A percentile compares a stretch with the other conserved stretches of the same genome.
Evolutionary conservation across 2,888 invertebrate species (phyloP).

Genomic region (Zeuzera pyrina): DNA sequence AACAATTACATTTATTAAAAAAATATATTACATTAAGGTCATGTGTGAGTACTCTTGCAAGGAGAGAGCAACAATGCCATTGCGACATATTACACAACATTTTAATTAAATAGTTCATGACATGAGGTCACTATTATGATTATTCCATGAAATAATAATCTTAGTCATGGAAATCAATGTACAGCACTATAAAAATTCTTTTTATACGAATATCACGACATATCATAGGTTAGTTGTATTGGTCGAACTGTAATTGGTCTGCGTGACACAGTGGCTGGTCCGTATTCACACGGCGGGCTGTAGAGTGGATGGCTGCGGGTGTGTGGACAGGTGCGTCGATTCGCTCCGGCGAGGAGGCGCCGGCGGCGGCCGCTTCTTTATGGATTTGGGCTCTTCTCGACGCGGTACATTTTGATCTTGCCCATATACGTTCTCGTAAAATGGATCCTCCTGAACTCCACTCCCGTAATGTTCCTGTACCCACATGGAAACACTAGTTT

Average conservation of each 20-base stretch:
- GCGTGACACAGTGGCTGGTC: not conserved
- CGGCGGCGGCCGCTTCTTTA: constrained; percentile 86
- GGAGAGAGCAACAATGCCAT: too few species aligned
- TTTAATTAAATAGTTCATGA: not conserved
- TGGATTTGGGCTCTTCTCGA: constrained; percentile 47
- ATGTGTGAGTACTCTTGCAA: too few species aligned
- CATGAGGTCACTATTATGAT: not conserved
- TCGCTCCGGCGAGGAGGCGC: constrained; percentile 93
- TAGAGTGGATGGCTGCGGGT: constrained; percentile 28
- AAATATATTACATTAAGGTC: too few species aligned
- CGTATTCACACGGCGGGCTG: constrained; percentile 51
- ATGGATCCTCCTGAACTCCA: constrained; percentile 66
- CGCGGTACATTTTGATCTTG: constrained; percentile 35
- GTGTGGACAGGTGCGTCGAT: constrained; percentile 83
- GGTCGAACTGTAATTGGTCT: too few species aligned
- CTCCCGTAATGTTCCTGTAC: constrained; percentile 91
- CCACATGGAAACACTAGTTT: constrained; percentile 91
- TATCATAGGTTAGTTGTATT: too few species aligned
- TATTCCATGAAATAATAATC: not conserved
- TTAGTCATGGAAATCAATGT: not conserved
- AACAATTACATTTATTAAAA: too few species aligned
- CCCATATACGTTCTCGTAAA: constrained; percentile 81
- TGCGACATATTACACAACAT: too few species aligned
- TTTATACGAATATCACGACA: not conserved
- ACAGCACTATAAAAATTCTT: not conserved